Conservation (phyloP, 2,113 vertebrate species). For the Eleginops maclovinus region DNA sequence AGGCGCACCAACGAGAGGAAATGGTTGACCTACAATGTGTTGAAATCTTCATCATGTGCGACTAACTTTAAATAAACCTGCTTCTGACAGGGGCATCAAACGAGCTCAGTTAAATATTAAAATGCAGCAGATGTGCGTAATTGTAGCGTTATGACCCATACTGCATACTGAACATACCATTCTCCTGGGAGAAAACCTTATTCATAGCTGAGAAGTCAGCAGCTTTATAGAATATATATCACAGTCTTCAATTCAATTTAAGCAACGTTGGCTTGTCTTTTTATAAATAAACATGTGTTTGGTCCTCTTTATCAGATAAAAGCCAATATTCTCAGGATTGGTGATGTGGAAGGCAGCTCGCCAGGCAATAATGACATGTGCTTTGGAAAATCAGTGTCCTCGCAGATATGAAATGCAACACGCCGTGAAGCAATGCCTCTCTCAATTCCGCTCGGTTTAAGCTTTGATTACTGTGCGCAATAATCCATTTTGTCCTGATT, state of each 20-base stretch:
- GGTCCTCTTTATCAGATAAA: not conserved
- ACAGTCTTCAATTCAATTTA: not conserved
- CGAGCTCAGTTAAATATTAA: constrained; percentile 10
- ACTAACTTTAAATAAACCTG: not conserved
- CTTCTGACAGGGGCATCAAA: not conserved
- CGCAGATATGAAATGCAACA: constrained; percentile 24
- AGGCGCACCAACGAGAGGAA: not conserved
- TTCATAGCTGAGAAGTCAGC: not conserved
- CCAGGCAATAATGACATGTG: constrained; percentile 10
- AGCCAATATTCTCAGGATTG: not conserved
- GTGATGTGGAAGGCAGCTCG: not conserved
- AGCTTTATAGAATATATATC: not conserved
- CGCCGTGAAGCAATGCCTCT: not conserved
- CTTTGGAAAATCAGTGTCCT: constrained; percentile 8
- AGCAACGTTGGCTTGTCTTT: not conserved
- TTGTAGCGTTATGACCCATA: constrained; percentile 17
- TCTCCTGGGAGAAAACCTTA: not conserved
- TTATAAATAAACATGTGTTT: not conserved
- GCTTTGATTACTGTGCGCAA: constrained; percentile 20
- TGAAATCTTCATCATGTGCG: not conserved
- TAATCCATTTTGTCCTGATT: constrained; percentile 32
- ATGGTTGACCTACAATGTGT: not conserved
- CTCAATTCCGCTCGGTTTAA: constrained; percentile 38
- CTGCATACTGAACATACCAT: not conserved
- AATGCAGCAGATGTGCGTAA: constrained; percentile 21